phyloP scores from a whole-genome alignment of 2,888 invertebrate species.

The Biston stratarius region DNA sequence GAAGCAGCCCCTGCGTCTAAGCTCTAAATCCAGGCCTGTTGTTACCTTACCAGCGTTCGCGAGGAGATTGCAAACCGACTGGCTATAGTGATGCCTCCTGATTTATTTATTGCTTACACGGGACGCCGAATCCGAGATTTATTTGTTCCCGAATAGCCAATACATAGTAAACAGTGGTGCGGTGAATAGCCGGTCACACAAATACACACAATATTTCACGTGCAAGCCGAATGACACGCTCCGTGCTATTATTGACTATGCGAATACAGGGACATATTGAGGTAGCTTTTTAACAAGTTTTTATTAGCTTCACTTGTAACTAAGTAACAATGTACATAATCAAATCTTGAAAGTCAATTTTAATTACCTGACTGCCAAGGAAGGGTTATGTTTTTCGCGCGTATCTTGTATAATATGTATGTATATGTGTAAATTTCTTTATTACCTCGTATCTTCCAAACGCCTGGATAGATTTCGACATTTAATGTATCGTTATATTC shows the following conservation, averaged over 20 bases:
- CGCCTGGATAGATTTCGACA: no score
- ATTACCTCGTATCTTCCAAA: no score
- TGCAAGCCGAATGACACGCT: conserved; percentile 4
- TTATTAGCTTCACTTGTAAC: no score
- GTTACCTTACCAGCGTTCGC: conserved; percentile 20
- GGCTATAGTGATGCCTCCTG: conserved; percentile 33
- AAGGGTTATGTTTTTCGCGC: no score
- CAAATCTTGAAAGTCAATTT: no score
- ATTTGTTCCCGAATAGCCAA: conserved; percentile 31
- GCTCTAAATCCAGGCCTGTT: conserved; percentile 5
- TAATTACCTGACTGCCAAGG: no score
- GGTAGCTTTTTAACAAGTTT: not conserved
- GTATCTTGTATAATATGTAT: no score
- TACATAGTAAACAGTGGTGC: conserved; percentile 31
- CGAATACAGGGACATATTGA: not conserved
- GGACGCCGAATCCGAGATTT: conserved; percentile 38
- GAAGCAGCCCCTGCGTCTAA: not conserved
- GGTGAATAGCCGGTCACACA: conserved; percentile 20
- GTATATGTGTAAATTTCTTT: no score
- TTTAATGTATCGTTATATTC: no score
- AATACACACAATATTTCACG: conserved; percentile 19
- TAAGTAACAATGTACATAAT: no score
- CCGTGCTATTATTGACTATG: not conserved
- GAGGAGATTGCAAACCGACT: conserved; percentile 28
- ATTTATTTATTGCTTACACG: conserved; percentile 39